phyloP scores from a whole-genome alignment of 1,140 invertebrate genomes.

The Rhagoletis zephyria region DNA sequence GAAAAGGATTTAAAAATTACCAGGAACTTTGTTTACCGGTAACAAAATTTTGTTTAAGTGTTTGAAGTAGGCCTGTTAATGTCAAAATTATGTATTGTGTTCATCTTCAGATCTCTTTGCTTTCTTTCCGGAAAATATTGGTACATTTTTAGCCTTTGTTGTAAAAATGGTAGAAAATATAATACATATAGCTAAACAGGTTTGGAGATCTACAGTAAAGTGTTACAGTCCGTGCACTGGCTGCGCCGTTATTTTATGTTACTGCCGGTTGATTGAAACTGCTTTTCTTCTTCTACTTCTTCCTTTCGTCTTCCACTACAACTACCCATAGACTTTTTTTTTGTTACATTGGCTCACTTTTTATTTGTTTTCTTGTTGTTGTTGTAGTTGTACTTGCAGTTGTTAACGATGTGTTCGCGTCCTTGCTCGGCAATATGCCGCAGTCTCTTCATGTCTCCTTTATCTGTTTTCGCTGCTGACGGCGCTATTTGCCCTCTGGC shows the following conservation, averaged over 20 bases:
- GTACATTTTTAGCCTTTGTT: too few relatives aligned
- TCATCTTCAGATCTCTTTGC: too few relatives aligned
- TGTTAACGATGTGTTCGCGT: conserved; percentile 23
- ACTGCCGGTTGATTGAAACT: conserved; percentile 2
- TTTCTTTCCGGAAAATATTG: too few relatives aligned
- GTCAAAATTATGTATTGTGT: too few relatives aligned
- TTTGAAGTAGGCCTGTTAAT: too few relatives aligned
- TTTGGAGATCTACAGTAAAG: too few relatives aligned
- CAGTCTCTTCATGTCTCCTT: background rate
- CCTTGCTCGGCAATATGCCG: conserved; percentile 5
- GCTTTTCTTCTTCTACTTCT: background rate
- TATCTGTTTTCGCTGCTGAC: background rate
- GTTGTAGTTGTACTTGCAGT: background rate
- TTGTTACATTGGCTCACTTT: background rate
- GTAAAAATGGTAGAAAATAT: too few relatives aligned
- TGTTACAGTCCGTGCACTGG: too few relatives aligned
- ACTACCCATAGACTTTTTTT: background rate
- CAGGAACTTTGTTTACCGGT: too few relatives aligned
- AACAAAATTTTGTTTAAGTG: too few relatives aligned
- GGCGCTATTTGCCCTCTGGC: background rate
- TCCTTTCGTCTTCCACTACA: background rate
- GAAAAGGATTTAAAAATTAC: too few relatives aligned
- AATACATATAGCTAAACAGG: too few relatives aligned
- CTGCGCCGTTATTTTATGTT: background rate
- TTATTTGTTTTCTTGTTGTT: background rate